A percentile compares a stretch with the other conserved stretches of the same genome.
These are phyloP conservation scores for Capromys pilorides DNA, from an alignment of 2,797 vertebrate species.

Conservation along the genomic window DNA sequence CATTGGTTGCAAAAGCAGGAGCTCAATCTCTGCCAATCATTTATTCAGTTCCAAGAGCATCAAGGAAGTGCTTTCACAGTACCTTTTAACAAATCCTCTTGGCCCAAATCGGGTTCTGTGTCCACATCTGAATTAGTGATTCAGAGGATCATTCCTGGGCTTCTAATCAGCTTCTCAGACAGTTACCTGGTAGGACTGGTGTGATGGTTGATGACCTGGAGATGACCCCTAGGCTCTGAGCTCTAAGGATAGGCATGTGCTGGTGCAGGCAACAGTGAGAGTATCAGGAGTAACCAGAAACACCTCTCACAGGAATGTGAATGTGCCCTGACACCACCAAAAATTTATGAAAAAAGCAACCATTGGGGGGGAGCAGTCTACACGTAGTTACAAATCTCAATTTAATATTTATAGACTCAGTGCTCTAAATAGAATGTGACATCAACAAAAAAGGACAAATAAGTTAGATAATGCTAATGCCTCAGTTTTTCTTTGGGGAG, in stretches of 20 bases:
- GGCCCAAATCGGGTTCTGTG: not conserved
- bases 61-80: not conserved
- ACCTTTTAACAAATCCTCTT: not conserved
- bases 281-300: rapidly evolving
- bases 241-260: not conserved
- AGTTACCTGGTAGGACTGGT: not conserved
- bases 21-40: too few species aligned
- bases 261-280: rapidly evolving
- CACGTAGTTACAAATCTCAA: not conserved
- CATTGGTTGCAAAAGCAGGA: too few species aligned
- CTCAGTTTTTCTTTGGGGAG: not conserved
- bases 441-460: not conserved
- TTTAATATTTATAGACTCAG: not conserved
- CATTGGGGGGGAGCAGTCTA: not conserved
- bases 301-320: not conserved
- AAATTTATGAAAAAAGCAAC: not conserved
- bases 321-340: not conserved
- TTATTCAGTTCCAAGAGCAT: not conserved
- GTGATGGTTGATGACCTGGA: too few species aligned
- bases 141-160: not conserved
- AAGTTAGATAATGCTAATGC: not conserved
- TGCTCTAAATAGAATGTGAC: not conserved
- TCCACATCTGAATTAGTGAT: not conserved
- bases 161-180: not conserved
- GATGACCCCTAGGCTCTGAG: not conserved